Conservation (phyloP, 2,888 invertebrate species). For the Melinaea marsaeus region DNA sequence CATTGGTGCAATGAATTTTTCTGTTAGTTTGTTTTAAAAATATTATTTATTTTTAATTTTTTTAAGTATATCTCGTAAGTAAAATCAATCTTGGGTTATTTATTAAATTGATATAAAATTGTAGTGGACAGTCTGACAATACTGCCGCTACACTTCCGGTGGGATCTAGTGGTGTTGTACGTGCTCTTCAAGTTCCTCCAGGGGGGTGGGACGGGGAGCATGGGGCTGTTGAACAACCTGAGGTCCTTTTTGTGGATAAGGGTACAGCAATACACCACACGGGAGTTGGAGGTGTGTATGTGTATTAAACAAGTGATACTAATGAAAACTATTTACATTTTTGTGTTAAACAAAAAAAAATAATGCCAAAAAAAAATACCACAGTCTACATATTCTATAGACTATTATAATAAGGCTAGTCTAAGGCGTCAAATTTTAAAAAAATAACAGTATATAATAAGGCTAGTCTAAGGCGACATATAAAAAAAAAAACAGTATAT, state of each 20-base stretch:
- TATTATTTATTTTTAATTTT: no score
- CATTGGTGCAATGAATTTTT: no score
- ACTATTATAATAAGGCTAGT: no score
- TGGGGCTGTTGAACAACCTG: conserved; percentile 95
- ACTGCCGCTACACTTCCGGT: conserved; percentile 82
- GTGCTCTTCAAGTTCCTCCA: conserved; percentile 94
- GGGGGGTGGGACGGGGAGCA: conserved; percentile 94
- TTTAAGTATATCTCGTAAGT: no score
- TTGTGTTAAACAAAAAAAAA: background rate
- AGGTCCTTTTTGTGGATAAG: conserved; percentile 96
- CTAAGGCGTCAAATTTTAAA: no score
- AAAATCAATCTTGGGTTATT: no score
- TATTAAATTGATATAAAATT: conserved; percentile 19
- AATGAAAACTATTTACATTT: background rate
- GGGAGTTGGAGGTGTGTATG: conserved; percentile 87
- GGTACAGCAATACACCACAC: conserved; percentile 96
- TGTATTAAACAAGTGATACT: background rate
- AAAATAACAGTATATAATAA: no score
- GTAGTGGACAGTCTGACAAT: conserved; percentile 88
- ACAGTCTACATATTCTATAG: no score
- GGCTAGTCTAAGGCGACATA: no score
- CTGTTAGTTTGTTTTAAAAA: no score
- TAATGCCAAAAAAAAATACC: background rate
- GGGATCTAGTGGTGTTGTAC: conserved; percentile 93
- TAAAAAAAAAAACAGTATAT: no score